Evolutionary conservation across 1,140 invertebrate species (phyloP).

Genomic region (Nymphalis io): DNA sequence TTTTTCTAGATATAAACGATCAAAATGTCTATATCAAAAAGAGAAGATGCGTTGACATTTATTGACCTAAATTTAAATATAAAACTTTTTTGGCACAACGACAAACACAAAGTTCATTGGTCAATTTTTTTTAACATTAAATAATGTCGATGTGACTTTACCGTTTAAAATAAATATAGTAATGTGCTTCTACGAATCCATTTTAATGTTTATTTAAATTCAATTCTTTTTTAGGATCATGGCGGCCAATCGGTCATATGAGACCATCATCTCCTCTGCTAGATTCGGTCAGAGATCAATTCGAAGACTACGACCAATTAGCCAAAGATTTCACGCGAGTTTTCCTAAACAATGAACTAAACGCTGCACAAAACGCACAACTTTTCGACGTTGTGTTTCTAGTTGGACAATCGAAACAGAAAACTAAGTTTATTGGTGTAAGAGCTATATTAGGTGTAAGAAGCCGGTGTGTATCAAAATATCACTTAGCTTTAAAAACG

Average conservation of each 20-base stretch:
- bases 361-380: slow-evolving; percentile 86
- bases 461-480: slow-evolving; percentile 83
- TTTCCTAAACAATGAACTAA: slow-evolving; percentile 91
- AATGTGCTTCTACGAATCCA: slow-evolving; percentile 1
- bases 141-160: neutral
- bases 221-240: slow-evolving; percentile 87
- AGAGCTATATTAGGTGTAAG: slow-evolving; percentile 94
- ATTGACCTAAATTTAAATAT: neutral
- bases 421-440: slow-evolving; percentile 93
- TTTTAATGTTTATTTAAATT: no score
- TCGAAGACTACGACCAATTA: slow-evolving; percentile 96
- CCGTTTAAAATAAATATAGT: neutral
- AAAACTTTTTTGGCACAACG: slow-evolving; percentile 19
- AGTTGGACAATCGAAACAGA: slow-evolving; percentile 94
- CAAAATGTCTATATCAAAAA: neutral
- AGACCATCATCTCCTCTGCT: slow-evolving; percentile 94
- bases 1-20: no score
- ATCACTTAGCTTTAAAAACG: neutral
- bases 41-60: neutral
- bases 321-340: slow-evolving; percentile 95
- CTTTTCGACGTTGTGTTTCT: slow-evolving; percentile 95
- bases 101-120: slow-evolving; percentile 7
- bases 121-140: slow-evolving; percentile 1
- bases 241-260: slow-evolving; percentile 97
- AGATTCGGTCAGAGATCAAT: slow-evolving; percentile 94